These are phyloP conservation scores for Eugnorisma glareosa DNA, from an alignment of 2,888 invertebrate genomes.

Conservation along the genomic window DNA sequence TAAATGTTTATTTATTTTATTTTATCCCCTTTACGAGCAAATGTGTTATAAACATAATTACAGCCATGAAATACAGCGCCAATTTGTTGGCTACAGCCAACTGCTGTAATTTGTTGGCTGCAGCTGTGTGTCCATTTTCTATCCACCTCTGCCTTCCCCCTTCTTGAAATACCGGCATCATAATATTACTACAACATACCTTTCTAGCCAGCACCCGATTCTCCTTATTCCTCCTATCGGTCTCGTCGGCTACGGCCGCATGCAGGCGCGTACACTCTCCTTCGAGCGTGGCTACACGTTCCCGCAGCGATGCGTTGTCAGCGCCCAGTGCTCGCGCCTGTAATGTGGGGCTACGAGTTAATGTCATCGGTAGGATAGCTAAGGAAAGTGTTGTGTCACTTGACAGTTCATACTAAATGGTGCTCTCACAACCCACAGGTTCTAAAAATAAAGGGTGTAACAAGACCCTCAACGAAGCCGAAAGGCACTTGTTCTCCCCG, in stretches of 20 bases:
- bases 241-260: slow-evolving; percentile 74
- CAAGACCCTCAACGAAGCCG: no score
- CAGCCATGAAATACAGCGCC: no score
- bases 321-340: slow-evolving; percentile 84
- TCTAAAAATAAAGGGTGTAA: no score
- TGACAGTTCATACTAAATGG: neutral
- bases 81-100: no score
- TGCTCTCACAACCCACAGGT: no score
- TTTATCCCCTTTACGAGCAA: no score
- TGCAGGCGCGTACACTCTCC: slow-evolving; percentile 69
- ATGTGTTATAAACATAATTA: no score
- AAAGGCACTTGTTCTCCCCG: no score
- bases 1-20: no score
- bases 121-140: no score
- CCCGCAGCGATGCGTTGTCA: slow-evolving; percentile 83
- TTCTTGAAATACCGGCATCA: neutral
- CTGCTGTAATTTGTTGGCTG: no score
- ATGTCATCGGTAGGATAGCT: slow-evolving; percentile 14
- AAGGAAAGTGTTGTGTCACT: neutral
- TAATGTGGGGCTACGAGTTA: neutral
- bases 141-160: no score
- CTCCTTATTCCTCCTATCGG: slow-evolving; percentile 80
- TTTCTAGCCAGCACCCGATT: slow-evolving; percentile 85
- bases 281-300: slow-evolving; percentile 73
- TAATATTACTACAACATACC: slow-evolving; percentile 67